Evolutionary conservation across 1,140 invertebrate genomes (phyloP).

Genomic region (Diprion similis): DNA sequence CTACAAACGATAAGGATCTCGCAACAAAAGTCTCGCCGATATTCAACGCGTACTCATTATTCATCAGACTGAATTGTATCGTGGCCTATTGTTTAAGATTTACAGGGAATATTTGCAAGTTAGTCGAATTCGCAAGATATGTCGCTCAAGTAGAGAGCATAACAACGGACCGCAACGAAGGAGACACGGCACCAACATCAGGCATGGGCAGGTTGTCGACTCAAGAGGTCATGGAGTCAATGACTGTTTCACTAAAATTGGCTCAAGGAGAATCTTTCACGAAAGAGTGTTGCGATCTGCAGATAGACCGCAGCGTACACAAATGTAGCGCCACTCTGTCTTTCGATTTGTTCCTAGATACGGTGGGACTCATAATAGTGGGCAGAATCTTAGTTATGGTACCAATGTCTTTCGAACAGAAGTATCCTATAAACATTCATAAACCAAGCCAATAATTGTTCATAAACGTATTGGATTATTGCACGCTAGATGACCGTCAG

Average conservation of each 20-base stretch:
- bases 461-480: conserved; percentile 31
- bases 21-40: no score
- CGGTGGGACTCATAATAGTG: conserved; percentile 37
- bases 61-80: conserved; percentile 5
- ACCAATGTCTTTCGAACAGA: conserved; percentile 24
- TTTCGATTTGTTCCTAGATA: no score
- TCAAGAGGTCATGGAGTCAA: background rate
- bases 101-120: background rate
- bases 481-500: conserved; percentile 36
- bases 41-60: background rate
- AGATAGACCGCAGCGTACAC: background rate
- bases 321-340: background rate
- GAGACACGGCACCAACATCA: background rate
- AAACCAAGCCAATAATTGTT: conserved; percentile 35
- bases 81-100: conserved; percentile 7
- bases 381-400: conserved; percentile 34
- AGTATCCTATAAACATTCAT: conserved; percentile 28
- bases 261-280: background rate
- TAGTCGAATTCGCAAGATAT: no score
- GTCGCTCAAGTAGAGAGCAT: no score
- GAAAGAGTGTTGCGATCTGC: background rate
- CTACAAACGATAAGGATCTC: no score
- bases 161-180: no score
- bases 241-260: background rate
- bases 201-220: background rate